Percentiles rank a stretch among this genome's conserved stretches.
These are phyloP conservation scores for Sebastiscus tertius DNA, from an alignment of 2,797 vertebrate genomes.

Conservation along the genomic window DNA sequence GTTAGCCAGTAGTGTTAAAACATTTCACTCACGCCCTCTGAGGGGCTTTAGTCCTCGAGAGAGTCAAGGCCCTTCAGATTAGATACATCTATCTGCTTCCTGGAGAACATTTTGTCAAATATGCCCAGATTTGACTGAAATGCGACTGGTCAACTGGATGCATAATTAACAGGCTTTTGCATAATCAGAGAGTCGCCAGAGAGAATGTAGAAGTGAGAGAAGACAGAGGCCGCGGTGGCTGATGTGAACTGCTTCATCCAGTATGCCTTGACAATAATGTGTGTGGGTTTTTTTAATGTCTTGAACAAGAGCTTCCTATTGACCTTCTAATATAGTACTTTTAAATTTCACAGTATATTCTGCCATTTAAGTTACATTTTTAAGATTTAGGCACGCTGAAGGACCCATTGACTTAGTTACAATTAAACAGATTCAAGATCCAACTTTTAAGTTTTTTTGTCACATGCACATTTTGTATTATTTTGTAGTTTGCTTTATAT, in stretches of 20 bases:
- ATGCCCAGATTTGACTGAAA: not conserved
- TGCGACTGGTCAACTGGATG: not conserved
- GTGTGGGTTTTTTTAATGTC: not conserved
- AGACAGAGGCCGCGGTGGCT: not conserved
- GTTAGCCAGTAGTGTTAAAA: not conserved
- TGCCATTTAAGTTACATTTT: not conserved
- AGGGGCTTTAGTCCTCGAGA: not conserved
- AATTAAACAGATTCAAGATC: not conserved
- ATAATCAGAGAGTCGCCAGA: not conserved
- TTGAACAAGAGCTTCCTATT: not conserved
- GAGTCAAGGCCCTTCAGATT: not conserved
- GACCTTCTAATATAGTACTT: not conserved
- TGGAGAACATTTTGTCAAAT: not conserved
- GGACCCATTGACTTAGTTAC: not conserved
- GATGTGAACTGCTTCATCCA: not conserved
- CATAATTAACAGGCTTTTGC: slow-evolving; percentile 15
- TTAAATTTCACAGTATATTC: not conserved
- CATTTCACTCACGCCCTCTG: not conserved
- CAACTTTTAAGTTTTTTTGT: not conserved
- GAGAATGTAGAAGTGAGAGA: not conserved
- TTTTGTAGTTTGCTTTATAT: not conserved
- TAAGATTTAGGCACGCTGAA: no score
- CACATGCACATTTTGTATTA: not conserved
- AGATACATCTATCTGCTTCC: not conserved
- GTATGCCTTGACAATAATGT: not conserved